A percentile compares a stretch with the other conserved stretches of the same genome.
Evolutionary conservation across 2,113 vertebrate species (phyloP).

Genomic region (Mustelus asterias): DNA sequence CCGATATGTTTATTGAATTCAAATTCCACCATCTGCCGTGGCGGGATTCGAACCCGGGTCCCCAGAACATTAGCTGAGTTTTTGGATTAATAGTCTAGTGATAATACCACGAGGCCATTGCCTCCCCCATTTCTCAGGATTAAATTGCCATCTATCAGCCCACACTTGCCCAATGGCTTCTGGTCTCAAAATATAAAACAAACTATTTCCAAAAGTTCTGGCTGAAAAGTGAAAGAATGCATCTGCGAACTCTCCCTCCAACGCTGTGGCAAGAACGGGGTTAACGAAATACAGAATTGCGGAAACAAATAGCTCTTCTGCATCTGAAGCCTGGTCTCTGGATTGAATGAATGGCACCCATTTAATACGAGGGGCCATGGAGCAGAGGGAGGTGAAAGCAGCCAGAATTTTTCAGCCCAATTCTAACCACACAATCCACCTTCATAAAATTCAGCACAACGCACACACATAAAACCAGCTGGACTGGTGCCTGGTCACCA

Average conservation of each 20-base stretch:
- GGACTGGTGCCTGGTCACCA: not conserved
- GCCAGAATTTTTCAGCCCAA: not conserved
- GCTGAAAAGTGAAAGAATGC: not conserved
- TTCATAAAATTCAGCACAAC: slow-evolving; percentile 5
- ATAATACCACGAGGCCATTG: no score
- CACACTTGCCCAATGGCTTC: not conserved
- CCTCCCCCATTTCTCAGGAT: not conserved
- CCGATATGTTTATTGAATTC: no score
- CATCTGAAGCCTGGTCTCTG: not conserved
- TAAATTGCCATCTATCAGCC: not conserved
- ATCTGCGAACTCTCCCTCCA: not conserved
- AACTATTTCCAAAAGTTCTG: not conserved
- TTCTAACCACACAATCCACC: not conserved
- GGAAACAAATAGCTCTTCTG: not conserved
- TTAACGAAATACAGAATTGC: not conserved
- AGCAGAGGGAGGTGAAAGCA: not conserved
- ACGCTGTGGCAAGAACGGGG: not conserved
- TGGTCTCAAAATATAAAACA: not conserved
- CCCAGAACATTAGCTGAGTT: no score
- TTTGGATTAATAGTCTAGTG: no score
- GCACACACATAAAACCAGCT: not conserved
- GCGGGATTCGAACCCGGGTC: no score
- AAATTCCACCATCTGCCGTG: no score
- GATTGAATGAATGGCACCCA: not conserved
- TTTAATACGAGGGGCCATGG: not conserved